These are phyloP conservation scores for Pterobdella sp. DNA, from an alignment of 2,888 invertebrate genomes.

Conservation along the genomic window DNA sequence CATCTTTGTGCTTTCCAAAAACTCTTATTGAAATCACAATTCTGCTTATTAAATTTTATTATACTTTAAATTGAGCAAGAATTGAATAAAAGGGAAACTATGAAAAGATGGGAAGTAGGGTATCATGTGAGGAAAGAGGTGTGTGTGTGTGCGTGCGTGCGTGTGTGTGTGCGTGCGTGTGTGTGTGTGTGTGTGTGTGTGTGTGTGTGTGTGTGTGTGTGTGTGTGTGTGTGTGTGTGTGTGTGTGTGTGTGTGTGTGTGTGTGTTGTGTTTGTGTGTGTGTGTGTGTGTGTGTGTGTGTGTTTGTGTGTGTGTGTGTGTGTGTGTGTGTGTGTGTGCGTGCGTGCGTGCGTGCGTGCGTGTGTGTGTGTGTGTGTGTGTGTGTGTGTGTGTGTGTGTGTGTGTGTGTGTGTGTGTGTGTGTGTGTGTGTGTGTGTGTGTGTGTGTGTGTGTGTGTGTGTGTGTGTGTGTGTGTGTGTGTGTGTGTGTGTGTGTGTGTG, in stretches of 20 bases:
- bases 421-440: conserved; percentile 1
- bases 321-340: not conserved
- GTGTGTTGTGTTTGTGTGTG: conserved; percentile 7
- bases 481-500: conserved; percentile 1
- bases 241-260: not conserved
- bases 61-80: too few relatives aligned
- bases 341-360: not conserved
- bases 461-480: conserved; percentile 1
- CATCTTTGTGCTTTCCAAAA: too few relatives aligned
- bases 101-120: not conserved
- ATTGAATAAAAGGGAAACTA: too few relatives aligned
- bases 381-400: conserved; percentile 1
- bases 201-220: not conserved
- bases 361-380: conserved; percentile 1
- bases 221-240: not conserved
- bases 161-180: not conserved
- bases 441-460: conserved; percentile 1
- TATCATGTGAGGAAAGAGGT: conserved; percentile 11
- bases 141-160: not conserved
- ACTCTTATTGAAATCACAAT: too few relatives aligned
- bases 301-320: not conserved
- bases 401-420: conserved; percentile 1
- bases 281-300: conserved; percentile 1
- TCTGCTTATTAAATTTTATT: too few relatives aligned
- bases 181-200: not conserved